Conservation (phyloP, 2,113 vertebrate genomes). For the Corydoras sp. region DNA sequence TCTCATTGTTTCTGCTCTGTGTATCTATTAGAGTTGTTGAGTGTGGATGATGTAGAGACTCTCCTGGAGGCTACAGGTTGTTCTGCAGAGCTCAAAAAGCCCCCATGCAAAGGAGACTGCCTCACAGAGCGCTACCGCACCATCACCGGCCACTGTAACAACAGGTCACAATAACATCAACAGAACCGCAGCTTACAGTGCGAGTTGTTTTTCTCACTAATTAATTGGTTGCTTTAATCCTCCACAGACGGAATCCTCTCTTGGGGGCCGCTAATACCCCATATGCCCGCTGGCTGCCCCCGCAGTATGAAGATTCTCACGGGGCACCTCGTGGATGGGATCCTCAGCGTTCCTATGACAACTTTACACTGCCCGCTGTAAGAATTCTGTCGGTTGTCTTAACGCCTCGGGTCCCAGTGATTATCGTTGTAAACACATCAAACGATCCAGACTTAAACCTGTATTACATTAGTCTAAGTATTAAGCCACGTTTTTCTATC, state of each 20-base stretch:
- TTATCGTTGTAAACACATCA: neutral
- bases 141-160: slow-evolving; percentile 71
- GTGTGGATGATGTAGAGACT: slow-evolving; percentile 54
- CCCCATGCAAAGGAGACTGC: slow-evolving; percentile 59
- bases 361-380: slow-evolving; percentile 65
- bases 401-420: neutral
- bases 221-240: neutral
- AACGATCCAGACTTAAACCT: no score
- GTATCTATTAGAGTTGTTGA: slow-evolving; percentile 58
- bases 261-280: slow-evolving; percentile 69
- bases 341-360: slow-evolving; percentile 58
- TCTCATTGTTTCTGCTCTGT: neutral
- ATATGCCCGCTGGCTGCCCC: slow-evolving; percentile 66
- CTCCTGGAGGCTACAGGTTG: slow-evolving; percentile 66
- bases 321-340: slow-evolving; percentile 66
- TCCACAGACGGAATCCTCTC: slow-evolving; percentile 56
- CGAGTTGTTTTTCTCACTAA: no score
- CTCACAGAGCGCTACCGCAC: slow-evolving; percentile 67
- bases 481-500: no score
- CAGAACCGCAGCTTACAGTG: no score
- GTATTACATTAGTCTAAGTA: no score
- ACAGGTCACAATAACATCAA: slow-evolving; percentile 52
- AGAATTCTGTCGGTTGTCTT: slow-evolving; percentile 18
- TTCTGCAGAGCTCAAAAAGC: slow-evolving; percentile 53
- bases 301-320: slow-evolving; percentile 66